Percentiles rank a stretch among this genome's conserved stretches.
phyloP scores from a whole-genome alignment of 1,140 invertebrate species.

The Drosophila malerkotliana region DNA sequence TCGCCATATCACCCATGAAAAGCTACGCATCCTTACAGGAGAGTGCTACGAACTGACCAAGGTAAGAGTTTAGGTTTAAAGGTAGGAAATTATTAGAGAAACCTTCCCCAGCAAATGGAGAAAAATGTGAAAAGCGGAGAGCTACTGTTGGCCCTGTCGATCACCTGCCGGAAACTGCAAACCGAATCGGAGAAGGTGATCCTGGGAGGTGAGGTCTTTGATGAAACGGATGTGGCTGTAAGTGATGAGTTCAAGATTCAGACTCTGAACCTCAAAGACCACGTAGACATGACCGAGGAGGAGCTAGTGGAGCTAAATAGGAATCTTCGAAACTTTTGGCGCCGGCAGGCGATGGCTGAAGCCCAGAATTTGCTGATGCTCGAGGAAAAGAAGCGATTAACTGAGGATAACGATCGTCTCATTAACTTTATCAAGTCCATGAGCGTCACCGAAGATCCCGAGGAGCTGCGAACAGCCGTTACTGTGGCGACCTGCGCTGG shows the following conservation, averaged over 20 bases:
- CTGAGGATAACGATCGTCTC: constrained; percentile 71
- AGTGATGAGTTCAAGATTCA: constrained; percentile 49
- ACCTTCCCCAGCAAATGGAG: constrained; percentile 52
- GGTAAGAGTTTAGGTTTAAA: constrained; percentile 29
- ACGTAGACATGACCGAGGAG: constrained; percentile 67
- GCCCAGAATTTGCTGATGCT: constrained; percentile 67
- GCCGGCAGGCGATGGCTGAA: constrained; percentile 66
- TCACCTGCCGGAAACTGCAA: constrained; percentile 78
- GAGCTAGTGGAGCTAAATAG: constrained; percentile 54
- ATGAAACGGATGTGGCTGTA: constrained; percentile 34
- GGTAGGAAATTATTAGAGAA: not conserved
- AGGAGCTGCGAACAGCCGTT: constrained; percentile 60
- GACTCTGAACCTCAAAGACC: constrained; percentile 56
- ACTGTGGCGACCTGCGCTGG: constrained; percentile 19
- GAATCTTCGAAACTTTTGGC: constrained; percentile 69
- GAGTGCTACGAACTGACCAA: constrained; percentile 67
- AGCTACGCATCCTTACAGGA: constrained; percentile 62
- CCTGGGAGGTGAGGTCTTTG: constrained; percentile 53
- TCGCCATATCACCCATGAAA: constrained; percentile 60
- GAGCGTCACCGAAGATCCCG: constrained; percentile 69
- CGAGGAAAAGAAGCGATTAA: constrained; percentile 59
- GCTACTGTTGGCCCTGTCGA: constrained; percentile 66
- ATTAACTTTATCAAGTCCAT: constrained; percentile 70
- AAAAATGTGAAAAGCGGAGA: constrained; percentile 72
- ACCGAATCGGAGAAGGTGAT: constrained; percentile 76